These are phyloP conservation scores for Apodemia duryi DNA, from an alignment of 2,888 invertebrate species.

Conservation along the genomic window DNA sequence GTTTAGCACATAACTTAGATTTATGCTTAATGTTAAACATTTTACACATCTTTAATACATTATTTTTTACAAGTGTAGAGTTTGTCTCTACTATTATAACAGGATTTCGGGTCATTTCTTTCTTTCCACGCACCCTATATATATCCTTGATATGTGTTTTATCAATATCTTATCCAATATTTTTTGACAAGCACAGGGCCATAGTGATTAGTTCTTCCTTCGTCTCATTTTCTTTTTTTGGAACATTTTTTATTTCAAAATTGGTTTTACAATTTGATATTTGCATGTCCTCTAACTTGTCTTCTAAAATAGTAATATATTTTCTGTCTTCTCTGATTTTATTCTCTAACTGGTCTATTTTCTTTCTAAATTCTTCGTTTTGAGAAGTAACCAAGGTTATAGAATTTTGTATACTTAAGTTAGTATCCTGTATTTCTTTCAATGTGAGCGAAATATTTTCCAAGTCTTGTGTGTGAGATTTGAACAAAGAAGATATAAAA, in stretches of 20 bases:
- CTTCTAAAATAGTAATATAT: neutral
- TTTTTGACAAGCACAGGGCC: constrained; percentile 17
- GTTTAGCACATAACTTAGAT: constrained; percentile 27
- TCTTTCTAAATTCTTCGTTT: neutral
- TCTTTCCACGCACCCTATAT: constrained; percentile 22
- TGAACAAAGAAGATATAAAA: too few relatives aligned
- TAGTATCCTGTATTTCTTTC: neutral
- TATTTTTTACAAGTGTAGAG: constrained; percentile 22
- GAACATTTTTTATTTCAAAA: constrained; percentile 4
- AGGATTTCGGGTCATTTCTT: constrained; percentile 17
- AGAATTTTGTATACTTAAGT: constrained; percentile 2
- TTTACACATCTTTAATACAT: constrained; percentile 26
- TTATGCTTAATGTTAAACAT: constrained; percentile 27
- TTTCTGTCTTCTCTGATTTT: constrained; percentile 7
- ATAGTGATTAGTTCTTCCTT: constrained; percentile 22
- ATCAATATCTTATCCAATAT: constrained; percentile 4
- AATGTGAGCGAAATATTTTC: too few relatives aligned
- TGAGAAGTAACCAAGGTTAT: neutral
- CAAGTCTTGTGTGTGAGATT: too few relatives aligned
- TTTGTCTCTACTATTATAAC: constrained; percentile 22
- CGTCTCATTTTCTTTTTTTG: constrained; percentile 15
- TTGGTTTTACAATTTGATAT: too few relatives aligned
- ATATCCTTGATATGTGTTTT: constrained; percentile 23
- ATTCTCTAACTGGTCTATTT: neutral
- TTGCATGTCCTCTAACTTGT: too few relatives aligned